Base-by-base conservation (phyloP, 2,888 invertebrate species). In the Lobophora halterata region DNA sequence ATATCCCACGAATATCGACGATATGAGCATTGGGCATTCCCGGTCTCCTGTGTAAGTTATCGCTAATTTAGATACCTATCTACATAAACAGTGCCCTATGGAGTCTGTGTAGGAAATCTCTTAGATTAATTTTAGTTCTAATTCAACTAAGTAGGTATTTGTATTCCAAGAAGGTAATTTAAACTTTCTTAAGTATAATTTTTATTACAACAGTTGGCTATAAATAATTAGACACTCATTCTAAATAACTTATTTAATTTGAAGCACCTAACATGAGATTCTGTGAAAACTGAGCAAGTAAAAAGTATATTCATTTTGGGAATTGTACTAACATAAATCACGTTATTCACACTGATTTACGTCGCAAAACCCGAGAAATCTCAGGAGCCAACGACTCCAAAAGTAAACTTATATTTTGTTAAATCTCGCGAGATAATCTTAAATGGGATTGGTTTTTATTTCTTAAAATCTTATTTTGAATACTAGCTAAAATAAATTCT, bases 21-120 rank as follows among this genome's bases (percentile, higher is more conserved):
- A 46, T 43, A 46, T 43, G 46, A 43, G 46, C 41, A 21, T 29
- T 13, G 46, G 46, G 46, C 41, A 21, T 29, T 13, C 46, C 33
- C 43, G 38, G 45, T 6, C 4, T 5, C 21, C 25, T 34, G 40
- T 45, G 33, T 32, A 37, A 39, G 38, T 46, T 33, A 43, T 38
- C 33, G 25, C 29, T 32, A 26, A 27, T 42, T 43, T 33, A 33
- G 29, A 21, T 30, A 24, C 28, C 34, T 36, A 29, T 35, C 30
- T 29, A 37, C 29, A 33, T 37, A 33, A 37, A 29, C 37, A 20
- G 16, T 12, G 25, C 29, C 13, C 25, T 14, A 5, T 24, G 14
- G 36, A 21, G 10, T 10, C 3, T 11, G 11, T 7, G 6, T 31
- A 27, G 10, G 12, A 38, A 17, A 26, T 29, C 25, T 25, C 21